Conservation (phyloP, 2,888 invertebrate genomes). For the Agonum fuliginosum region DNA sequence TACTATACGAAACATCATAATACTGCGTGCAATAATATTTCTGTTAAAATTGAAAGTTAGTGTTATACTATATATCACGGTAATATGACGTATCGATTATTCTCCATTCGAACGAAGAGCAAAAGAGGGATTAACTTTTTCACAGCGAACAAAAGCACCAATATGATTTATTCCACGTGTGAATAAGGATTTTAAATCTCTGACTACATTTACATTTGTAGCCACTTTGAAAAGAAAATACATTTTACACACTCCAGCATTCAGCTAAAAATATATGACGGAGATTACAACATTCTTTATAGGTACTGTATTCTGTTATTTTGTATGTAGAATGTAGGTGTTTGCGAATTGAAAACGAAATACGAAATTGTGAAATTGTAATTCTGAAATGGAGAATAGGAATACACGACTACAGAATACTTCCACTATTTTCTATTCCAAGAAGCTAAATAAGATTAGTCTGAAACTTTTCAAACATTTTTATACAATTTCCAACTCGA, state of each 20-base stretch:
- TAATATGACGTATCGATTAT: constrained; percentile 36
- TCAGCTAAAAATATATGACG: constrained; percentile 29
- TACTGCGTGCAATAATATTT: no score
- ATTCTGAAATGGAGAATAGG: constrained; percentile 4
- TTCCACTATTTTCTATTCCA: constrained; percentile 8
- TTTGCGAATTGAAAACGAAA: constrained; percentile 21
- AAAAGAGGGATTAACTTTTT: constrained; percentile 38
- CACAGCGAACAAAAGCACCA: constrained; percentile 30
- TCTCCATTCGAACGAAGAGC: constrained; percentile 23
- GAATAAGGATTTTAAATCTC: constrained; percentile 43
- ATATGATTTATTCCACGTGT: constrained; percentile 41
- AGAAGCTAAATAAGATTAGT: constrained; percentile 1
- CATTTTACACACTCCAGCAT: constrained; percentile 6
- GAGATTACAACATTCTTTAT: constrained; percentile 31
- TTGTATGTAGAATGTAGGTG: no score
- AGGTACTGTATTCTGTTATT: not conserved
- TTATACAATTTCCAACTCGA: no score
- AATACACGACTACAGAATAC: not conserved
- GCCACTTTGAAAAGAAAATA: constrained; percentile 37
- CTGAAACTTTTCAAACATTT: not conserved
- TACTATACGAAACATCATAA: no score
- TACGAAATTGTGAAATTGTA: no score
- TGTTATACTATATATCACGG: not conserved
- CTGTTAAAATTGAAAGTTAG: no score
- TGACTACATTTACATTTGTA: constrained; percentile 42